Base-by-base conservation (phyloP, 2,797 vertebrate genomes). In the Poecile montanus region DNA sequence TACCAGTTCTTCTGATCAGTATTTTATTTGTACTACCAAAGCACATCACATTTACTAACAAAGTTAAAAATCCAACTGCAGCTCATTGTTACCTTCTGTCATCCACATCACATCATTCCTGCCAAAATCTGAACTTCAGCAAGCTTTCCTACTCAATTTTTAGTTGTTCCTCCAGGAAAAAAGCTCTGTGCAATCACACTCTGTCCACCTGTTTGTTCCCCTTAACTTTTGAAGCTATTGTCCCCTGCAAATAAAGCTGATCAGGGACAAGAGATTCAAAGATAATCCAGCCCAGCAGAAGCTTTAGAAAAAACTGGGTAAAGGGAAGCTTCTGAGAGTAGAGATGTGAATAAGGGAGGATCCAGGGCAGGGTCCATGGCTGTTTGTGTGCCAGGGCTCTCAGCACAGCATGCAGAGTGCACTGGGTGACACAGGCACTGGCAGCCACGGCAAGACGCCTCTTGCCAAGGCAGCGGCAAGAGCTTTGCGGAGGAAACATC, bases 101-200 rank as follows among this genome's bases (percentile, higher is more conserved):
- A 73, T 23, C 26, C 20, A 75, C 51, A 70, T 16, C 56, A 60
- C 32, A 96, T 51, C 9, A 32, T 32, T 57, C 72, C 76, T 84
- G 47, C 38, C 70, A 83, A 86, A 83, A 78, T 11, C 13, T 51
- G 47, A 58, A 44, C 48, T 85, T 66, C 45, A 50, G 27, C 11
- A 67, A 84, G 32, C 44, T 42, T 62, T 78, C 47, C 62, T 73
- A n/a, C 13, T 66, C 30, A 17, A 13, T 80, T 92, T 85, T 80
- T 0, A 89, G 34, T 25, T 80, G 51, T 4, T 89, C 34, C 22
- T 85, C 80, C 80, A 72, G 76, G 40, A 48, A 85, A 93, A 94
- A 95, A 88, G 48, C 74, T 94, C 77, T 93, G 79, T 89, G 89
- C 85, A 94, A 91, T 88, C 89, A 82, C 93, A 77, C 50, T 61